These are phyloP conservation scores for Phrynocephalus versicolor DNA, from an alignment of 2,113 vertebrate genomes.

Conservation along the genomic window DNA sequence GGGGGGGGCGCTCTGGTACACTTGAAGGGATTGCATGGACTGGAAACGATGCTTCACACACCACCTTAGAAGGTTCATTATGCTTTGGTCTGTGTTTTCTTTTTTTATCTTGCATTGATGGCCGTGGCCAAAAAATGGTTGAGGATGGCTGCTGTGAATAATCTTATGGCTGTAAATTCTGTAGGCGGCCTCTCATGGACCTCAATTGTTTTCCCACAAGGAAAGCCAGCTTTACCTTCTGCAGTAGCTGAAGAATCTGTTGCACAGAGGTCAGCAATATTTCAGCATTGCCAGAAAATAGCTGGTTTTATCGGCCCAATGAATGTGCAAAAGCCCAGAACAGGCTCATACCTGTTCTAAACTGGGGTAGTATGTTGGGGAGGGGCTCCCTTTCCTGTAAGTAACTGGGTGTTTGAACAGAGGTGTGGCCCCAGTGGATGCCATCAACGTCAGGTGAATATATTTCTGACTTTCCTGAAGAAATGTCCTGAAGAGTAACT, in stretches of 20 bases:
- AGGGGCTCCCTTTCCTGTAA: background rate
- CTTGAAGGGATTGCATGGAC: too few species aligned
- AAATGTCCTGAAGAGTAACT: background rate
- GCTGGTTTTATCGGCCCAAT: background rate
- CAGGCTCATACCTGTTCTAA: background rate
- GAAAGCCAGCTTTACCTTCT: background rate
- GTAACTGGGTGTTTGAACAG: background rate
- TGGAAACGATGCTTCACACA: too few species aligned
- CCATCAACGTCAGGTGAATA: too few species aligned
- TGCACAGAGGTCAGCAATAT: background rate
- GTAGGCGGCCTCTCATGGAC: background rate
- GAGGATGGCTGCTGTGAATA: too few species aligned
- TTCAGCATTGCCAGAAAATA: background rate
- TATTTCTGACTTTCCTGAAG: background rate
- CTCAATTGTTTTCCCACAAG: background rate
- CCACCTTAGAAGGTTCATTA: too few species aligned
- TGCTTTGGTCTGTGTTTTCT: too few species aligned
- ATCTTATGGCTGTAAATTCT: background rate
- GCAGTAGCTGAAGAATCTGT: too few species aligned
- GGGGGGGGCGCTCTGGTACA: too few species aligned
- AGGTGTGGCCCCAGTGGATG: background rate
- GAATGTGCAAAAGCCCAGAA: background rate
- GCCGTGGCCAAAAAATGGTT: background rate
- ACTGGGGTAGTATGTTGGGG: background rate
- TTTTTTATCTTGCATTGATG: too few species aligned